Percentiles rank a stretch among this genome's conserved stretches.
phyloP scores from a whole-genome alignment of 2,888 invertebrate genomes.

The Ctenicera cuprea region DNA sequence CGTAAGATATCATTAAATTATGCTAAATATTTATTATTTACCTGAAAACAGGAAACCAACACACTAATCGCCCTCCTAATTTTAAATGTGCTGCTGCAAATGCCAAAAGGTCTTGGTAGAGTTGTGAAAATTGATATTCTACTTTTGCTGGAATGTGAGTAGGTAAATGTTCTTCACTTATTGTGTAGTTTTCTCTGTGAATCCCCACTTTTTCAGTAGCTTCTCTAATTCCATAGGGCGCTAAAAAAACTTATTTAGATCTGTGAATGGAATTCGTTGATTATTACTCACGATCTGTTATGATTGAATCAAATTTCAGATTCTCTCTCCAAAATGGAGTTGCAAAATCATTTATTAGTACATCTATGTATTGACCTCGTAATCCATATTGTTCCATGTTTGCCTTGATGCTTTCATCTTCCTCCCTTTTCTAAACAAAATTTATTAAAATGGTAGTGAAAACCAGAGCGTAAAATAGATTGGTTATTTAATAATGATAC shows the following conservation, averaged over 20 bases:
- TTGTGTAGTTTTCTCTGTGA: constrained; percentile 75
- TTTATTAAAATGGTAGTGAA: neutral
- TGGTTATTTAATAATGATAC: too few species aligned
- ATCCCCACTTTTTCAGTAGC: constrained; percentile 91
- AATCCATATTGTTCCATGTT: constrained; percentile 94
- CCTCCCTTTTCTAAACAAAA: constrained; percentile 76
- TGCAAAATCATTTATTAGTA: constrained; percentile 94
- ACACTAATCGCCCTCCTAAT: constrained; percentile 89
- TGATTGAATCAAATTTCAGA: constrained; percentile 90
- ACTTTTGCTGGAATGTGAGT: constrained; percentile 90
- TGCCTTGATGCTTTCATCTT: constrained; percentile 90
- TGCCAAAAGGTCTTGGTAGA: constrained; percentile 89
- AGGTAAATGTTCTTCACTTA: constrained; percentile 79
- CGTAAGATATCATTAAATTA: neutral
- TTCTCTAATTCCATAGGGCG: constrained; percentile 98
- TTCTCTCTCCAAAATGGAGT: constrained; percentile 84
- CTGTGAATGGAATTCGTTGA: neutral
- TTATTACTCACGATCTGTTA: constrained; percentile 93
- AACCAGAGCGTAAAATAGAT: too few species aligned
- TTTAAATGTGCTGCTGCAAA: constrained; percentile 88
- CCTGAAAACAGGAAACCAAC: constrained; percentile 96
- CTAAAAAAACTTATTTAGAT: constrained; percentile 73
- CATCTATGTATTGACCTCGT: constrained; percentile 86
- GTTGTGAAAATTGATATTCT: constrained; percentile 87
- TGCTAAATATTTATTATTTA: constrained; percentile 65